Evolutionary conservation across 1,140 invertebrate genomes (phyloP), one percentile per base, ranked within the genome.

Genomic region (Chironomus striatipennis): DNA sequence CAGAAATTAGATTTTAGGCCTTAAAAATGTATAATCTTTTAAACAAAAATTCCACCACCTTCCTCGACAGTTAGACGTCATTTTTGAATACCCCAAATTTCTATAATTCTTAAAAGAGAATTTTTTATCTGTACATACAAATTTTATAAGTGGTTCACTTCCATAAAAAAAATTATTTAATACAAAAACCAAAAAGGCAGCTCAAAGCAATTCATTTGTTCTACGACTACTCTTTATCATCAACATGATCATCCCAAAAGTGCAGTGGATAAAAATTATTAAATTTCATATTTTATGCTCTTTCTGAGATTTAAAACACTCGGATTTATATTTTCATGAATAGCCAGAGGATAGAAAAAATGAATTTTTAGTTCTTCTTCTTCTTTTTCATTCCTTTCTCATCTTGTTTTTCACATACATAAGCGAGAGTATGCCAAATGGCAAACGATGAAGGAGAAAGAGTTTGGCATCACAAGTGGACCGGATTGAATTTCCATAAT

Each of bases 271-370:
- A 57, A 20, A 70, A 70, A 70, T 70, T 70, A 70, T 70, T 70
- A 70, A 70, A 70, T 70, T 70, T 70, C 17, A 70, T 70, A 12
- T 70, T 67, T 70, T 70, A 70, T 70, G 65, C 65, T 70, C 65
- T 70, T 70, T 70, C 47, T 57, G 47, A 57, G 47, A 57, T 57
- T 57, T 57, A 57, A 57, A 57, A 57, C 47, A 57, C n/a, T 57
- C 47, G 12, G 47, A 57, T 57, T 57, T 57, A 57, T 57, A 57
- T 57, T 57, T 34, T 57, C 47, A 57, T 57, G 47, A 57, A 57
- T 57, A 10, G 47, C 47, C 47, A 57, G 47, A 57, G 47, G 47
- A 57, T 57, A 57, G 4, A 57, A 47, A 57, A 57, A 57, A 57
- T 57, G 47, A 57, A 34, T 34, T 34, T 34, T 34, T 34, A 34